These are phyloP conservation scores for Siderastrea siderea DNA, from an alignment of 92 coral and sea anemone genomes.

Conservation along the genomic window DNA sequence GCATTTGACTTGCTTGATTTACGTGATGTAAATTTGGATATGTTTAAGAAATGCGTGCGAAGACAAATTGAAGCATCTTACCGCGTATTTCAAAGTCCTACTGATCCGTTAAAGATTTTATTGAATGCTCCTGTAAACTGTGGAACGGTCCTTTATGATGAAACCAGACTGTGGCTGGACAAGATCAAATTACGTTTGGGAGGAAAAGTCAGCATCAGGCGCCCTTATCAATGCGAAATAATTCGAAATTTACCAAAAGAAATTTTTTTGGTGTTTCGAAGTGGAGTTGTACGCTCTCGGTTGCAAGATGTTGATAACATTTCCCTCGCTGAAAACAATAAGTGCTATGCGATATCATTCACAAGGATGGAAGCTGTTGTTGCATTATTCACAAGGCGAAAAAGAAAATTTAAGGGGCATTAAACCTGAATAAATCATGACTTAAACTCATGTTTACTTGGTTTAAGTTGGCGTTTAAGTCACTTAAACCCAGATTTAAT, in stretches of 20 bases:
- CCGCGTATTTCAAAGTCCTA: slow-evolving; percentile 47
- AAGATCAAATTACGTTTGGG: slow-evolving; percentile 50
- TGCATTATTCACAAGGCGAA: too few species aligned
- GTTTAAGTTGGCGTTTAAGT: too few species aligned
- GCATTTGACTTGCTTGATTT: slow-evolving; percentile 57
- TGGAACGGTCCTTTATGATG: slow-evolving; percentile 39
- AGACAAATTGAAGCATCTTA: slow-evolving; percentile 50
- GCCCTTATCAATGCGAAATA: slow-evolving; percentile 5
- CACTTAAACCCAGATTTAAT: too few species aligned
- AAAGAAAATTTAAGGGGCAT: too few species aligned
- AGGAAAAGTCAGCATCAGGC: slow-evolving; percentile 33
- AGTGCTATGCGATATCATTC: slow-evolving; percentile 63
- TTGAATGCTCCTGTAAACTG: slow-evolving; percentile 57
- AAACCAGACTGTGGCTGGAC: slow-evolving; percentile 61
- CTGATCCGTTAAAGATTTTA: slow-evolving; percentile 53
- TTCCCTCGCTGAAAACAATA: slow-evolving; percentile 59
- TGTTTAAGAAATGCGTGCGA: slow-evolving; percentile 37
- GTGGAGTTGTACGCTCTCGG: neutral
- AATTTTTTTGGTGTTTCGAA: slow-evolving; percentile 1
- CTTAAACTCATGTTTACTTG: too few species aligned
- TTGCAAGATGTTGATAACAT: slow-evolving; percentile 48
- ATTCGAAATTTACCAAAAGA: slow-evolving; percentile 8
- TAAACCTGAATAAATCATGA: too few species aligned
- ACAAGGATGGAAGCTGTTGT: slow-evolving; percentile 54
- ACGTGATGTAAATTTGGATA: slow-evolving; percentile 37